These are phyloP conservation scores for Pachliopta kotzebuea DNA, from an alignment of 2,888 invertebrate species.

Conservation along the genomic window DNA sequence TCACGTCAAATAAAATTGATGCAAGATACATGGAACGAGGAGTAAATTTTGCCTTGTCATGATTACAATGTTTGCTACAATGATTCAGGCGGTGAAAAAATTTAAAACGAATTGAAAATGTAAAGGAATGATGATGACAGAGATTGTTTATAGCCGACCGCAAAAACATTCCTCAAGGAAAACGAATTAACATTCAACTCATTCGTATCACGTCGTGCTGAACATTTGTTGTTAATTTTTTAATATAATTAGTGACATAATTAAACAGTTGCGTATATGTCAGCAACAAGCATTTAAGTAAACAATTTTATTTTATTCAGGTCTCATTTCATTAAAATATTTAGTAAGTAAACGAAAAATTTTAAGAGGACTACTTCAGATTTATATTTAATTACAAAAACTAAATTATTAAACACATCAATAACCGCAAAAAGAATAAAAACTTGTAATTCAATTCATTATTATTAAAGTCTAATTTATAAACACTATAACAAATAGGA, in stretches of 20 bases:
- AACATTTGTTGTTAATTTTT: neutral
- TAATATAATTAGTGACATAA: neutral
- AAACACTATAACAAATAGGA: too few relatives aligned
- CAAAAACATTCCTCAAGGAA: neutral
- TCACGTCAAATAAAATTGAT: too few relatives aligned
- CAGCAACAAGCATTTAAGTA: too few relatives aligned
- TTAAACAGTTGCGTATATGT: neutral
- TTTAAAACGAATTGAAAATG: slow-evolving; percentile 1
- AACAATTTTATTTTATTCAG: too few relatives aligned
- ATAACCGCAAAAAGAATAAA: too few relatives aligned
- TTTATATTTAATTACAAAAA: too few relatives aligned
- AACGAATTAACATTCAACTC: neutral
- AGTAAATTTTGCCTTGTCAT: neutral
- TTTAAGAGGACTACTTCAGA: too few relatives aligned
- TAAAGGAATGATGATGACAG: neutral
- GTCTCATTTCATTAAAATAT: too few relatives aligned
- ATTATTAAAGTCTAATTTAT: too few relatives aligned
- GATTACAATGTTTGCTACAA: neutral
- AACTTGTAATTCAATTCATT: too few relatives aligned
- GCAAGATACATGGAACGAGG: neutral
- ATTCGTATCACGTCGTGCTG: neutral
- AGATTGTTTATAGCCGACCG: neutral
- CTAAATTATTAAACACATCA: too few relatives aligned
- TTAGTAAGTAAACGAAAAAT: too few relatives aligned
- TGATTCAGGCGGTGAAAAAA: neutral